phyloP scores from a whole-genome alignment of 2,113 vertebrate species.

The Phalacrocorax pelagicus region DNA sequence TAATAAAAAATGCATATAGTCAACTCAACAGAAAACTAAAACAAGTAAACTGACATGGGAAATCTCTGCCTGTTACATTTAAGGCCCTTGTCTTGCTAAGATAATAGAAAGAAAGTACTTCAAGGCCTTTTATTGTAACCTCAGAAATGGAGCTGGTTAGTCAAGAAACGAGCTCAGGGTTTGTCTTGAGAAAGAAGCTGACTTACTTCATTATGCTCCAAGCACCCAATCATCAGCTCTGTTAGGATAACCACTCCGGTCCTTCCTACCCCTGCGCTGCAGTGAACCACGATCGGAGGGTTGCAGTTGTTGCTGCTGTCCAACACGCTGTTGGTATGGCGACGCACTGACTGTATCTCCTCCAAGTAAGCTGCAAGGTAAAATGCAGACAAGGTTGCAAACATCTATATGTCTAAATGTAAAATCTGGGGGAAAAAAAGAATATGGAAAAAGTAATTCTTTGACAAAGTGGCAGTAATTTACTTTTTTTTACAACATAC shows the following conservation, averaged over 20 bases:
- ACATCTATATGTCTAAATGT: neutral
- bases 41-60: neutral
- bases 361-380: slow-evolving; percentile 86
- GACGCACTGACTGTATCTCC: slow-evolving; percentile 92
- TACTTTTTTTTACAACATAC: slow-evolving; percentile 46
- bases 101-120: neutral
- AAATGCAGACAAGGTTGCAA: neutral
- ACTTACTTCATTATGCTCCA: slow-evolving; percentile 92
- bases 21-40: neutral
- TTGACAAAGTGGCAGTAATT: slow-evolving; percentile 34
- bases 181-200: neutral
- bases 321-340: slow-evolving; percentile 92
- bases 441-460: neutral
- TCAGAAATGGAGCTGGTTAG: neutral
- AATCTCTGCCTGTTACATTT: neutral
- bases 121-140: neutral
- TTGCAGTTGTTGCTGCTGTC: slow-evolving; percentile 84
- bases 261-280: slow-evolving; percentile 89
- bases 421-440: neutral
- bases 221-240: slow-evolving; percentile 93
- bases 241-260: slow-evolving; percentile 92
- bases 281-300: slow-evolving; percentile 91
- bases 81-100: neutral
- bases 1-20: neutral
- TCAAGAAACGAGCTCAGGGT: fast-evolving